Base-by-base conservation (phyloP, 2,888 invertebrate species). In the Achlya flavicornis region DNA sequence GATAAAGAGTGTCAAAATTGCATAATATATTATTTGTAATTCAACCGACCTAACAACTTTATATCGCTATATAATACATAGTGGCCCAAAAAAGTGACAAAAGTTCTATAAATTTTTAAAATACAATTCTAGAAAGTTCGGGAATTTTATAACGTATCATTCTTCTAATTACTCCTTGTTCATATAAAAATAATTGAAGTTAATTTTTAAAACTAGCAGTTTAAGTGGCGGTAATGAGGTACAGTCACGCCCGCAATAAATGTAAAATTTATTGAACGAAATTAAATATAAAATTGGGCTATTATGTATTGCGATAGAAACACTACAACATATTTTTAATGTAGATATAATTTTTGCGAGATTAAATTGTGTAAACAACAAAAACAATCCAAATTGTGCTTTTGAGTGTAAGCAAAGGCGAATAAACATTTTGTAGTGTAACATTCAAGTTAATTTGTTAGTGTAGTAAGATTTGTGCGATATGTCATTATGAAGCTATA, bases 401-500 rank as follows among this genome's bases (percentile, higher is more conserved):
- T 16, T 48, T 53, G 16, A 19, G 10, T 19, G 19, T 53, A 19
- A 19, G 53, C 10, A n/a, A n/a, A 8, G n/a, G 19, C 10, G 19
- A 53, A 53, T n/a, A 19, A 53, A 53, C 53, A 53, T 53, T n/a
- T 59, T n/a, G 58, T 59, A 38, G 16, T 59, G 38, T 48, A 48
- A 53, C 53, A 53, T 19, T 53, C 16, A 19, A 16, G 53, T 64
- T 65, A 60, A 64, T 69, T 68, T 71, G 68, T 74, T 65, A 64
- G 57, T 68, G 53, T 57, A 64, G 65, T 63, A 53, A 71, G 69
- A 75, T 69, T 70, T 82, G 80, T 86, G 83, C 83, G 79, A 69
- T 72, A 71, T 73, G 60, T 64, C 63, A 61, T 64, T 61, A 64
- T 69, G 62, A 65, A 72, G 74, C 69, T 58, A 8, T 66, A 79